Conservation (phyloP, 2,797 vertebrate genomes). For the Chaetophractus vellerosus region DNA sequence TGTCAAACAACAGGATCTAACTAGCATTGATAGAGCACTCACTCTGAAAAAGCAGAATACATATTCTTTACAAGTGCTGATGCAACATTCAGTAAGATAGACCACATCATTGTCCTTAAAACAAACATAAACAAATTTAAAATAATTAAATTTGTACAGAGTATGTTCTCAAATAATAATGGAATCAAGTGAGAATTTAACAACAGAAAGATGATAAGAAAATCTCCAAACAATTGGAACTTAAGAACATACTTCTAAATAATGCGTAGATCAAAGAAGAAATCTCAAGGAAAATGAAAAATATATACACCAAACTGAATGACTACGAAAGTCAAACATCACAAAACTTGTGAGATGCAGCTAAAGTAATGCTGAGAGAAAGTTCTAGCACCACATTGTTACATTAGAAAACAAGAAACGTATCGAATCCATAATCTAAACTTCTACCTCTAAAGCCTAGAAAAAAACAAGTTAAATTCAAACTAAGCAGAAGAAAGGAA, state of each 20-base stretch:
- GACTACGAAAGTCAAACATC: too few relatives aligned
- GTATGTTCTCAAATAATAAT: background rate
- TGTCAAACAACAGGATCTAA: background rate
- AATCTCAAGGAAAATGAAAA: too few relatives aligned
- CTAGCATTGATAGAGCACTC: background rate
- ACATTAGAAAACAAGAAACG: background rate
- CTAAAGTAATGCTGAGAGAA: background rate
- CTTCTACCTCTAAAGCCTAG: background rate
- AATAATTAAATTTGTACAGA: background rate
- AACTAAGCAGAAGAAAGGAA: background rate
- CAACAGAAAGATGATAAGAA: background rate
- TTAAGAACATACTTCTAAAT: background rate
- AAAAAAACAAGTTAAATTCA: background rate
- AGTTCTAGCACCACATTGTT: background rate
- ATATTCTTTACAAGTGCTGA: background rate
- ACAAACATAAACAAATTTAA: background rate
- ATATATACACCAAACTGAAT: too few relatives aligned
- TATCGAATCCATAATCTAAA: background rate
- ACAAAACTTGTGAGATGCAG: too few relatives aligned
- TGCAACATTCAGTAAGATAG: background rate
- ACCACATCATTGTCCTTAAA: background rate
- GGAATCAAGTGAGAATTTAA: background rate
- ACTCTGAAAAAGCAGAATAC: background rate
- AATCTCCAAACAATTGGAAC: background rate
- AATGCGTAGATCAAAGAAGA: too few relatives aligned